Percentiles rank a stretch among this genome's conserved stretches.
phyloP scores from a whole-genome alignment of 1,140 invertebrate species.

The Trachymyrmex septentrionalis region DNA sequence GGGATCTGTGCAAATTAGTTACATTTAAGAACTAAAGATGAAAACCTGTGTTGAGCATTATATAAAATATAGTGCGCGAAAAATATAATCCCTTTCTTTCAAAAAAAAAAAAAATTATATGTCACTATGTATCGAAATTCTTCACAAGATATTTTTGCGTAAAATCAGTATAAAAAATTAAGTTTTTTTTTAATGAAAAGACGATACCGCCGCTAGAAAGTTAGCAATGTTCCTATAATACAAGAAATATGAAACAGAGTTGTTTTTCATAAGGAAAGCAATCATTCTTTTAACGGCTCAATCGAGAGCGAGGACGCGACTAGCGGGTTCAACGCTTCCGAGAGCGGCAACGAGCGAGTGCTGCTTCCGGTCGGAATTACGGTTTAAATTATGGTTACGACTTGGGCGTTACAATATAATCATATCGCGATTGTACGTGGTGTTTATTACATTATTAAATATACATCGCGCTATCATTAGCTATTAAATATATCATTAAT shows the following conservation, averaged over 20 bases:
- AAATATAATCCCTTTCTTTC: no score
- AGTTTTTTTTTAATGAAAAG: no score
- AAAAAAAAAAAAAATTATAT: no score
- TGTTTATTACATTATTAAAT: constrained; percentile 73
- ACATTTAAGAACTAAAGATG: no score
- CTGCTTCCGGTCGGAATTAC: constrained; percentile 65
- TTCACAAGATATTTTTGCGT: no score
- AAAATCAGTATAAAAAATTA: no score
- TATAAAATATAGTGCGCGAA: no score
- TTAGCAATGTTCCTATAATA: no score
- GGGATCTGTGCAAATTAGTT: no score
- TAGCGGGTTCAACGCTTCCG: constrained; percentile 48
- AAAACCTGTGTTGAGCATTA: no score
- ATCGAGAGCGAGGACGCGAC: constrained; percentile 35
- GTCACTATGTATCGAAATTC: no score
- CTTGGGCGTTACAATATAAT: constrained; percentile 68
- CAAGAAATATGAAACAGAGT: not conserved
- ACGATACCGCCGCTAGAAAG: no score
- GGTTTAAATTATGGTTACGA: constrained; percentile 74
- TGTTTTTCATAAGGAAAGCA: constrained; percentile 2
- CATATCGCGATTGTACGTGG: constrained; percentile 72
- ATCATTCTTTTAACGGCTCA: not conserved
- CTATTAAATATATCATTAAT: constrained; percentile 73
- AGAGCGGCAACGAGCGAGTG: constrained; percentile 3
- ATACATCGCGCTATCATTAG: constrained; percentile 71